Base-by-base conservation (phyloP, 2,888 invertebrate species). In the Drosophila mercatorum region DNA sequence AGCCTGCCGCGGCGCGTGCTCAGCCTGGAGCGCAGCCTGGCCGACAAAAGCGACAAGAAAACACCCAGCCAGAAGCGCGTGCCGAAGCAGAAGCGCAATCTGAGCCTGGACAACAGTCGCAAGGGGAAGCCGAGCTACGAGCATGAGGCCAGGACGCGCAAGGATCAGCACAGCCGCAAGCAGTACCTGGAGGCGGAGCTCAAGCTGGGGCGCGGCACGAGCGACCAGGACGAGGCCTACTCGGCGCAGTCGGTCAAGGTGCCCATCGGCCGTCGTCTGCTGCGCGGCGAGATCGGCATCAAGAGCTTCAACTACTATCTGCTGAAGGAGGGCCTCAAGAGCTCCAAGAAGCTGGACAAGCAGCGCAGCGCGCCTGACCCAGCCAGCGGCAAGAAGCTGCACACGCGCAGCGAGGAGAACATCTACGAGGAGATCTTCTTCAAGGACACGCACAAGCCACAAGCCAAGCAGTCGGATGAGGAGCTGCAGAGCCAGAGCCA, bases 271-370 rank as follows among this genome's bases (percentile, higher is more conserved):
- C 89, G 92, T 17, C 91, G 92, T 7, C 91, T 93, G 40, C 78
- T 93, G 1, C 91, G 91, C 41, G 93, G 93, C 0, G 93, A 93
- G 80, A 93, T 93, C 34, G 93, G 93, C 63, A 93, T 93, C 11
- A 93, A 93, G 73, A 93, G 93, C 83, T 93, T 93, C 72, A 93
- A 93, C 65, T 93, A 93, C 72, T 93, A 93, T 78, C 80, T 93
- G 28, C 81, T 93, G 0, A 93, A 93, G 68, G 93, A 93, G 78
- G 93, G 93, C 5, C 69, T 93, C 7, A 93, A 92, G 70, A 92
- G 92, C 52, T 91, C 92, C 0, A 93, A 92, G 61, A 93, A 92
- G 68, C 84, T 91, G 68, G 91, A 91, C 34, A 92, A 92, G 65
- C 92, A 92, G 53, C 83, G 89, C 40, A 66, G 63, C 5, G 36